A percentile compares a stretch with the other conserved stretches of the same genome.
Conservation (phyloP, 2,113 vertebrate species). For the Collichthys lucidus region DNA sequence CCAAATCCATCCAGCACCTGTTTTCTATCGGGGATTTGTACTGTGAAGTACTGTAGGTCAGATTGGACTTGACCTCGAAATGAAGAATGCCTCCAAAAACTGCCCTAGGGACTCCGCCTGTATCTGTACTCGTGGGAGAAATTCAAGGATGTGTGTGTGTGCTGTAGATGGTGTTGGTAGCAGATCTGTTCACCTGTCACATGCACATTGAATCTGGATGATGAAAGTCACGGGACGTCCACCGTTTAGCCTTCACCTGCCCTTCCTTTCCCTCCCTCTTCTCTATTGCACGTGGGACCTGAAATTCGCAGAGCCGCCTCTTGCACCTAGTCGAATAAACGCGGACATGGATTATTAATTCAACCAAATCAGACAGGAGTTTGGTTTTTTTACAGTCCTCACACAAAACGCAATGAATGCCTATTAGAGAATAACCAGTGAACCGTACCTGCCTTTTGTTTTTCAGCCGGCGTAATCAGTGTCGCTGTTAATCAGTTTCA, state of each 20-base stretch:
- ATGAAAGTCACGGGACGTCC: constrained; percentile 24
- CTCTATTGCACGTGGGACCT: constrained; percentile 13
- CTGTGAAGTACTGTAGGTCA: constrained; percentile 41
- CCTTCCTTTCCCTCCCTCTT: constrained; percentile 11
- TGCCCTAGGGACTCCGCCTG: constrained; percentile 11
- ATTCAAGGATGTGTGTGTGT: constrained; percentile 11
- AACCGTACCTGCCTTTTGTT: constrained; percentile 61
- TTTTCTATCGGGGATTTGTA: constrained; percentile 39
- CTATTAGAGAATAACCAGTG: constrained; percentile 57
- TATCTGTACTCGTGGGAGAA: constrained; percentile 38
- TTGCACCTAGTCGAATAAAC: constrained; percentile 29
- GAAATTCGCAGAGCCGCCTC: constrained; percentile 40
- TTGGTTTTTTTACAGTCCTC: constrained; percentile 41
- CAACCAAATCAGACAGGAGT: constrained; percentile 57
- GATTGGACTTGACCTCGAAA: constrained; percentile 58
- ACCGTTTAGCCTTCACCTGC: constrained; percentile 46
- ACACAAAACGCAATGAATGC: constrained; percentile 31
- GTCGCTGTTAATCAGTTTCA: constrained; percentile 61
- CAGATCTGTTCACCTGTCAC: constrained; percentile 19
- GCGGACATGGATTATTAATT: constrained; percentile 67
- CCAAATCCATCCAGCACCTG: constrained; percentile 47
- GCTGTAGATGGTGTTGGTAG: background rate
- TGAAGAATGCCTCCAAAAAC: constrained; percentile 33
- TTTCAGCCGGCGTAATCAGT: constrained; percentile 54
- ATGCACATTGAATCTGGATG: background rate